Evolutionary conservation across 2,888 invertebrate genomes (phyloP).

Genomic region (Halictus quadricinctus): DNA sequence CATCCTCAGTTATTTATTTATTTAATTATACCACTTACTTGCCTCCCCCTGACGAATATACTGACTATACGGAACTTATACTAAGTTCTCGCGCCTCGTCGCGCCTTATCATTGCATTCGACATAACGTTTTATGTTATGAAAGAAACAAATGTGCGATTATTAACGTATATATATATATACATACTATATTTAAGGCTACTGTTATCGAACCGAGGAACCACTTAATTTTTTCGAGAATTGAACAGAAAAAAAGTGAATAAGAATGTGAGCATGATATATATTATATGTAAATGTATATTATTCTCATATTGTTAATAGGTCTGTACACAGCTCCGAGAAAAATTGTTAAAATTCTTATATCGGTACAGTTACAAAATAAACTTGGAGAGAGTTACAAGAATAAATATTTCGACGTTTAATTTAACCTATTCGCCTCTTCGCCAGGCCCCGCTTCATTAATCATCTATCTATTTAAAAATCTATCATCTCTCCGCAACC

Average conservation of each 20-base stretch:
- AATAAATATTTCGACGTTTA: constrained; percentile 16
- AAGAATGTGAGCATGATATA: constrained; percentile 56
- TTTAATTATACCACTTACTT: constrained; percentile 35
- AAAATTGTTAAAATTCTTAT: constrained; percentile 66
- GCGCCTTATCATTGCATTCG: constrained; percentile 21
- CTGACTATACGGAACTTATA: constrained; percentile 48
- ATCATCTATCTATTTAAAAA: not conserved
- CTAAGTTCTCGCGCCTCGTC: constrained; percentile 40
- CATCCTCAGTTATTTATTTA: constrained; percentile 62
- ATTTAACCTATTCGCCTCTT: constrained; percentile 33
- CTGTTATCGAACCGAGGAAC: constrained; percentile 40
- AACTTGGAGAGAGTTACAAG: constrained; percentile 43
- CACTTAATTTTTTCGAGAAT: constrained; percentile 46
- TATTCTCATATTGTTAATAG: constrained; percentile 63
- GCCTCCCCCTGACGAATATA: not conserved
- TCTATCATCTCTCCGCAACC: not conserved
- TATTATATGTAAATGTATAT: constrained; percentile 54
- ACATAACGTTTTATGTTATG: constrained; percentile 66
- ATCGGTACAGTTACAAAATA: constrained; percentile 64
- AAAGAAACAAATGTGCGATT: constrained; percentile 43
- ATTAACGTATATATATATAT: constrained; percentile 34
- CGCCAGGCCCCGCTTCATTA: not conserved
- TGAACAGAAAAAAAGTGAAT: not conserved
- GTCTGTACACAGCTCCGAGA: constrained; percentile 48
- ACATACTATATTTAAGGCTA: constrained; percentile 53